Conservation (phyloP, 2,113 vertebrate genomes). For the Salvelinus namaycush region DNA sequence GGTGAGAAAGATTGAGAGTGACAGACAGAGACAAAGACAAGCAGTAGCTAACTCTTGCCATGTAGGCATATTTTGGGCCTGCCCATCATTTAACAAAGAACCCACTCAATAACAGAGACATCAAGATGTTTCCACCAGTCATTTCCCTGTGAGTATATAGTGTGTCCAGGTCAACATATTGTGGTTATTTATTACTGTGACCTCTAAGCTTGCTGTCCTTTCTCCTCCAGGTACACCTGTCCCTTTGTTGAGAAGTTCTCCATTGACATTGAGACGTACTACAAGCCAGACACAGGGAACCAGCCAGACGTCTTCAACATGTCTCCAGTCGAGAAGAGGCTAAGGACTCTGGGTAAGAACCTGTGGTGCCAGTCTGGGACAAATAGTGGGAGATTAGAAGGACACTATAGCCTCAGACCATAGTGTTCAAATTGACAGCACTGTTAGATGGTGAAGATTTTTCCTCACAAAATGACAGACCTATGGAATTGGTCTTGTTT, state of each 20-base stretch:
- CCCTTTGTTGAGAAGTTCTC: conserved; percentile 99
- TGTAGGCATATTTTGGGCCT: background rate
- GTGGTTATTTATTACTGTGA: background rate
- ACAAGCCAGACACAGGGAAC: conserved; percentile 90
- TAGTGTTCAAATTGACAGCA: background rate
- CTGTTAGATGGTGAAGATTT: background rate
- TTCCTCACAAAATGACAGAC: background rate
- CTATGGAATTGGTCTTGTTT: background rate
- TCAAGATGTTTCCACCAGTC: background rate
- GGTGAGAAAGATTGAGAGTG: no score
- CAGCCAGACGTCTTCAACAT: conserved; percentile 91
- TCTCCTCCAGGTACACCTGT: conserved; percentile 87
- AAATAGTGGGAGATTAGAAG: background rate
- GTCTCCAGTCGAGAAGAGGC: conserved; percentile 87
- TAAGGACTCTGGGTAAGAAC: conserved; percentile 72
- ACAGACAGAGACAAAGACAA: background rate
- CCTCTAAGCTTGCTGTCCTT: background rate
- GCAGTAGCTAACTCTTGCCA: background rate
- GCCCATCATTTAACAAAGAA: conserved; percentile 9
- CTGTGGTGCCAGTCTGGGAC: background rate
- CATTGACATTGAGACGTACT: conserved; percentile 98
- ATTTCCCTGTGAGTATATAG: background rate
- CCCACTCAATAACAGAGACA: conserved; percentile 17
- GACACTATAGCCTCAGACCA: background rate
- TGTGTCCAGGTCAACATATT: background rate